Base-by-base conservation (phyloP, 2,113 vertebrate genomes). In the Gallinago media region DNA sequence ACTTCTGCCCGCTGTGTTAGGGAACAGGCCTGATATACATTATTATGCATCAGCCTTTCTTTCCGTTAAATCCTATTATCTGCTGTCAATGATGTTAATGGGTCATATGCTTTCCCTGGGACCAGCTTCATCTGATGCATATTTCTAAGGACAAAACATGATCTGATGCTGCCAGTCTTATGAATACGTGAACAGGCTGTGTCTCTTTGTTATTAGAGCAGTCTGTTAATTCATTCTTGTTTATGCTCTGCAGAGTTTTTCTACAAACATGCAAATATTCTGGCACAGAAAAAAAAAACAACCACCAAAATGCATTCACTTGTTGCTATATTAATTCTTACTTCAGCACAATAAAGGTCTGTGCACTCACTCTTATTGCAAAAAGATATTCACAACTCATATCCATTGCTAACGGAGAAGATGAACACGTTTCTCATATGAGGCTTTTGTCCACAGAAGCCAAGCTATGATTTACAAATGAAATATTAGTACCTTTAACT, bases 381-480 rank as follows among this genome's bases (percentile, higher is more conserved):
- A 67, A 90, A 92, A 74, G 32, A 58, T n/a, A 74, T 83, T 92
- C 29, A 88, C 42, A 86, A 56, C 49, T 75, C 55, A 34, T 50
- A 80, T 16, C 15, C 44, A 50, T 80, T 78, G 38, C 67, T 89
- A 79, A 46, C 1, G 2, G 32, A 58, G 50, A 89, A 40, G 31
- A 74, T 61, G 59, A 87, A n/a, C 11, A 27, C 5, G 23, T 71
- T 86, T 96, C 79, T 93, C 49, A 79, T 59, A 73, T 36, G 59
- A 95, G 73, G 46, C 22, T 95, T 92, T 76, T 63, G 38, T 89
- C 56, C 73, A 71, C 89, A 54, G 46, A 92, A 92, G 72, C 79
- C 65, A 96, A 97, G 54, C 85, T 94, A 91, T 89, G 44, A 88
- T 59, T 95, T 90, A 86, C 56, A 94, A 94, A 89, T 92, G 36